A percentile compares a stretch with the other conserved stretches of the same genome.
Conservation (phyloP, 2,113 vertebrate species). For the Hippocampus barbouri region DNA sequence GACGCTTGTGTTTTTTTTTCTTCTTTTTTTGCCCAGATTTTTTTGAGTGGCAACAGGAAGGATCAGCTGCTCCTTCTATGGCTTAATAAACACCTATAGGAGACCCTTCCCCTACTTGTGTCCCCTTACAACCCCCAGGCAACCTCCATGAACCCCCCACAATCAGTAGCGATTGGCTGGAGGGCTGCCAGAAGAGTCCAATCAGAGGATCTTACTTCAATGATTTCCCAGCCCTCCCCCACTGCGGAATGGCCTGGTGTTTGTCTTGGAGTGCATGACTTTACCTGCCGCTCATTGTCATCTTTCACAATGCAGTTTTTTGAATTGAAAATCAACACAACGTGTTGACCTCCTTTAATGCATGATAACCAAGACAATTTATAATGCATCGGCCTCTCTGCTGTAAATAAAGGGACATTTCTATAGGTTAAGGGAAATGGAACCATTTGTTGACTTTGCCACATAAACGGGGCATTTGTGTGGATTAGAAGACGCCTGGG, state of each 20-base stretch:
- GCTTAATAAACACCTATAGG: background rate
- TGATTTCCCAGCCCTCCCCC: slow-evolving; percentile 15
- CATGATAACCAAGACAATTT: background rate
- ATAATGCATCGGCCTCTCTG: background rate
- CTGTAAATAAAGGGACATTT: background rate
- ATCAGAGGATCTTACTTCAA: slow-evolving; percentile 11
- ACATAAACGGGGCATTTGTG: background rate
- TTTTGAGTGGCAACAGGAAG: background rate
- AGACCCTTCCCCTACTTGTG: slow-evolving; percentile 17
- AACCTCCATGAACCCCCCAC: slow-evolving; percentile 44
- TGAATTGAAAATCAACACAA: background rate
- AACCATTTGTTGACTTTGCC: background rate
- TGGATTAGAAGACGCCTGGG: slow-evolving; percentile 3
- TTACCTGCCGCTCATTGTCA: background rate
- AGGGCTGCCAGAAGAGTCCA: slow-evolving; percentile 25
- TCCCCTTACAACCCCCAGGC: slow-evolving; percentile 24
- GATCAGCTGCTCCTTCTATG: background rate
- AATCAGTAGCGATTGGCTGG: slow-evolving; percentile 37
- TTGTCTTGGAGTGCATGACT: background rate
- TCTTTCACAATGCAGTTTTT: background rate
- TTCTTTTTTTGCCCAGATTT: background rate
- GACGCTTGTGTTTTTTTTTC: background rate
- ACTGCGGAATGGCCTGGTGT: background rate
- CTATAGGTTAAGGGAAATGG: no score
- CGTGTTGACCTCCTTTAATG: background rate